phyloP scores from a whole-genome alignment of 2,888 invertebrate genomes.

The Philaethria dido region DNA sequence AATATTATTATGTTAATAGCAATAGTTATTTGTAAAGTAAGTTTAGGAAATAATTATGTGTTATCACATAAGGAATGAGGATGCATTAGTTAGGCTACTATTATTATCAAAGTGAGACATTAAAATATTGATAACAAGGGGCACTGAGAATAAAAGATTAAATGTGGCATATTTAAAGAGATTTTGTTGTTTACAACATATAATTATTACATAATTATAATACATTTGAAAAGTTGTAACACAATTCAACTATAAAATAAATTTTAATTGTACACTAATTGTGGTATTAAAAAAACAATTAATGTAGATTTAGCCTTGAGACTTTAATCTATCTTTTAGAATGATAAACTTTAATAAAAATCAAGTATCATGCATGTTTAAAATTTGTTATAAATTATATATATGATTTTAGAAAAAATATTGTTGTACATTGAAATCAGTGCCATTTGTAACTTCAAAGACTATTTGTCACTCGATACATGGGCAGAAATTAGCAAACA shows the following conservation, averaged over 20 bases:
- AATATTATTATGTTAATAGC: neutral
- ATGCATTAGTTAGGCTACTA: slow-evolving; percentile 36
- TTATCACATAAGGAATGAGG: slow-evolving; percentile 40
- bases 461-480: too few species aligned
- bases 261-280: too few species aligned
- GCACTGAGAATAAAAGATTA: slow-evolving; percentile 42
- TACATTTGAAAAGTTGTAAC: neutral
- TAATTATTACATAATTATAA: neutral
- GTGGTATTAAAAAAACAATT: neutral
- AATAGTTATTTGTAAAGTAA: too few species aligned
- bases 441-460: too few species aligned
- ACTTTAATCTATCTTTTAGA: neutral
- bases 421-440: too few species aligned
- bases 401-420: too few species aligned
- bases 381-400: too few species aligned
- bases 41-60: slow-evolving; percentile 8
- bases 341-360: too few species aligned
- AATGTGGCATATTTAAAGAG: neutral
- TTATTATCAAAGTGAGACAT: slow-evolving; percentile 36
- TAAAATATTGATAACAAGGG: slow-evolving; percentile 44
- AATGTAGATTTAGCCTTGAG: neutral
- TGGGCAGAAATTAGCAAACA: too few species aligned
- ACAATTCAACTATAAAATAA: too few species aligned
- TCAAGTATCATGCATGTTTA: too few species aligned
- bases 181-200: neutral